A percentile compares a stretch with the other conserved stretches of the same genome.
phyloP scores from a whole-genome alignment of 2,888 invertebrate species.

The Mylabris sibirica region DNA sequence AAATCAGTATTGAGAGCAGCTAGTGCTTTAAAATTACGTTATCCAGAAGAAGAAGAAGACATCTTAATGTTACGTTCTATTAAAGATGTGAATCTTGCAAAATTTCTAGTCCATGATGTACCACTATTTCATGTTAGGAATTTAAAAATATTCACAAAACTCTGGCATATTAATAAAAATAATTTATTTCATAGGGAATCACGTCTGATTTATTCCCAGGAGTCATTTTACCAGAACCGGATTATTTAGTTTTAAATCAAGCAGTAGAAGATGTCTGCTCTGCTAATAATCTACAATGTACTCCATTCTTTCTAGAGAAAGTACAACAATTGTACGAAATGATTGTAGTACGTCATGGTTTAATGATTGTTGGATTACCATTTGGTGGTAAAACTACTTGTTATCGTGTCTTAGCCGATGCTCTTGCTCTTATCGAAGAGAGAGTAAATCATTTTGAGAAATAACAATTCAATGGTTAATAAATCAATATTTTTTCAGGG shows the following conservation, averaged over 20 bases:
- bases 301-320: conserved; percentile 86
- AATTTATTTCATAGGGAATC: conserved; percentile 74
- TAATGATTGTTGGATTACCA: conserved; percentile 92
- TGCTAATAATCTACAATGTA: conserved; percentile 81
- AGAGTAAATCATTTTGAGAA: conserved; percentile 61
- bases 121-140: conserved; percentile 79
- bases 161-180: conserved; percentile 9
- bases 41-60: conserved; percentile 88
- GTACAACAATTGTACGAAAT: conserved; percentile 92
- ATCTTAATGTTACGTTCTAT: conserved; percentile 87
- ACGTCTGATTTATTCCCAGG: conserved; percentile 95
- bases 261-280: conserved; percentile 72
- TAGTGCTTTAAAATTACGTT: conserved; percentile 87
- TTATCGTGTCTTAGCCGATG: conserved; percentile 83
- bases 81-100: conserved; percentile 93
- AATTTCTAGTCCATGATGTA: conserved; percentile 88
- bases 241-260: conserved; percentile 75
- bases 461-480: neutral
- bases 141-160: conserved; percentile 12
- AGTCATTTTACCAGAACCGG: conserved; percentile 77
- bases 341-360: conserved; percentile 93
- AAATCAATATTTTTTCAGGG: conserved; percentile 61
- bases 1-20: conserved; percentile 93
- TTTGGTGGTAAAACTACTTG: conserved; percentile 92
- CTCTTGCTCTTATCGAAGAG: conserved; percentile 79